phyloP scores from a whole-genome alignment of 2,888 invertebrate species.

The Nipponacmea schrenckii region DNA sequence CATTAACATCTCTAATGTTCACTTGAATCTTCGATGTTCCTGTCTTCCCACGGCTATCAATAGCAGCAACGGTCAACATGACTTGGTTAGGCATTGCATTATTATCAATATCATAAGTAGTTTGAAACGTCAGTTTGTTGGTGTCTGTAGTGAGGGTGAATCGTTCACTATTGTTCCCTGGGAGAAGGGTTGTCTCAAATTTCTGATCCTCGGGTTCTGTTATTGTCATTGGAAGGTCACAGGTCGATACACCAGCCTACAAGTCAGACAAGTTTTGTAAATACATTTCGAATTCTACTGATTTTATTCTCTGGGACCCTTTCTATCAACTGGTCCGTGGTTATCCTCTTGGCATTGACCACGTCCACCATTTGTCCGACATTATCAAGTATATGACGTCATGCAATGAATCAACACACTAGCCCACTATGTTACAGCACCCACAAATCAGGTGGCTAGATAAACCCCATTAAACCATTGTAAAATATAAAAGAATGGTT shows the following conservation, averaged over 20 bases:
- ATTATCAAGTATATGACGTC: too few relatives aligned
- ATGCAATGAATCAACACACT: too few relatives aligned
- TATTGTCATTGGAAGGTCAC: slow-evolving; percentile 9
- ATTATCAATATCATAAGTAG: slow-evolving; percentile 11
- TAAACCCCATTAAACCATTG: too few relatives aligned
- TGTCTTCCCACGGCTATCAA: slow-evolving; percentile 21
- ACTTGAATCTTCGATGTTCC: slow-evolving; percentile 24
- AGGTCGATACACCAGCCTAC: neutral
- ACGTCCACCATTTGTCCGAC: too few relatives aligned
- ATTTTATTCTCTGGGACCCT: too few relatives aligned
- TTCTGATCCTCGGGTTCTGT: slow-evolving; percentile 5
- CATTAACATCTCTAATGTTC: slow-evolving; percentile 27
- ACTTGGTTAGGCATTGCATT: slow-evolving; percentile 14
- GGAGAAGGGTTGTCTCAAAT: slow-evolving; percentile 4
- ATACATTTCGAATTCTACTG: too few relatives aligned
- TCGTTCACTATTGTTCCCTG: slow-evolving; percentile 23
- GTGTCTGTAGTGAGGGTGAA: slow-evolving; percentile 7
- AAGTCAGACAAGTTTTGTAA: too few relatives aligned
- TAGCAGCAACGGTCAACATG: slow-evolving; percentile 21
- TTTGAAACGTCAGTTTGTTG: slow-evolving; percentile 6
- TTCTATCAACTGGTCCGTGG: too few relatives aligned
- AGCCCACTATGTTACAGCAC: too few relatives aligned
- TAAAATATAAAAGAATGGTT: too few relatives aligned
- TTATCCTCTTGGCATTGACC: too few relatives aligned
- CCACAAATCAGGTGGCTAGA: too few relatives aligned